phyloP scores from a whole-genome alignment of 2,113 vertebrate genomes.

The Syngnathus scovelli region DNA sequence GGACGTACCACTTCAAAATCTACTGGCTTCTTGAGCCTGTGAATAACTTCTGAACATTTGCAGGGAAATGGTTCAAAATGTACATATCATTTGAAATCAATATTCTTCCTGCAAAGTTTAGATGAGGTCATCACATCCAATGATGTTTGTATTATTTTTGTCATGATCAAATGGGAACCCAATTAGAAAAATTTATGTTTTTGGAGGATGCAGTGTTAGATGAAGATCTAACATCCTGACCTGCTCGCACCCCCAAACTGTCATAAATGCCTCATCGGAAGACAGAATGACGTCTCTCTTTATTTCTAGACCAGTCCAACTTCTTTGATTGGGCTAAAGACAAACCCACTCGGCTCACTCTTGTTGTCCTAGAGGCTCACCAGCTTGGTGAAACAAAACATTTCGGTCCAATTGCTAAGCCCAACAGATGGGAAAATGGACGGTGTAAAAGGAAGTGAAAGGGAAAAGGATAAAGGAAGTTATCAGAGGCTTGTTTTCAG shows the following conservation, averaged over 20 bases:
- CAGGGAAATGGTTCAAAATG: not conserved
- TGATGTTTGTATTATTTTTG: not conserved
- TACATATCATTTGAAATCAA: not conserved
- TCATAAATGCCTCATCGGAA: constrained; percentile 19
- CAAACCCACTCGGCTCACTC: constrained; percentile 48
- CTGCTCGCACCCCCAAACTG: not conserved
- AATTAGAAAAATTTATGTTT: not conserved
- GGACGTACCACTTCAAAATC: not conserved
- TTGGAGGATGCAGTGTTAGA: not conserved
- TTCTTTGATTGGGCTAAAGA: constrained; percentile 35
- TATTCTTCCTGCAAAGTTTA: not conserved
- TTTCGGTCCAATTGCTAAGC: constrained; percentile 63
- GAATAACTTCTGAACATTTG: not conserved
- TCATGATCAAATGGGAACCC: not conserved
- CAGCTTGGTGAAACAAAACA: constrained; percentile 69
- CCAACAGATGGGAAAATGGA: constrained; percentile 71
- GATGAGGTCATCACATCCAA: not conserved
- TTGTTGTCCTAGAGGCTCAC: constrained; percentile 47
- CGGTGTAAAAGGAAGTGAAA: constrained; percentile 56
- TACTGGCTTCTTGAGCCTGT: not conserved
- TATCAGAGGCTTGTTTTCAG: constrained; percentile 42
- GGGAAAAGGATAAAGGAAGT: constrained; percentile 60
- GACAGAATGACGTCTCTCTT: constrained; percentile 16
- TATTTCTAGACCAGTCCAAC: constrained; percentile 19
- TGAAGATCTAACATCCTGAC: not conserved